phyloP scores from a whole-genome alignment of 2,113 vertebrate species.

The Myrmecobius fasciatus region DNA sequence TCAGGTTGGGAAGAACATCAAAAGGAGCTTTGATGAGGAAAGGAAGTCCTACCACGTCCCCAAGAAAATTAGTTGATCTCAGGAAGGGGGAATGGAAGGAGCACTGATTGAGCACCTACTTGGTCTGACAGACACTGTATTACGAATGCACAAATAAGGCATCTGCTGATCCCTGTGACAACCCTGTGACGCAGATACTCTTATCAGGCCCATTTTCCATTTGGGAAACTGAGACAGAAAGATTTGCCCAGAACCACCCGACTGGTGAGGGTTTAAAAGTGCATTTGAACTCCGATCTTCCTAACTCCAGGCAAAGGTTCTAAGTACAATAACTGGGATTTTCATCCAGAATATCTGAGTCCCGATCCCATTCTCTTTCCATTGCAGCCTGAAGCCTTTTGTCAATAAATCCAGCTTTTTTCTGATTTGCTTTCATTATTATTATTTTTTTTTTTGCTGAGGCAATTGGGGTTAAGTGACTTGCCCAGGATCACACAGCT shows the following conservation, averaged over 20 bases:
- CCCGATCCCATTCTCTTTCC: not conserved
- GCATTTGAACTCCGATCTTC: not conserved
- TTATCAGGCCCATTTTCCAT: not conserved
- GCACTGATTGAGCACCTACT: not conserved
- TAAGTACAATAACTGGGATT: not conserved
- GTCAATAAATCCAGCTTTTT: not conserved
- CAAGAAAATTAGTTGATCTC: not conserved
- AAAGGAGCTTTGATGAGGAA: not conserved
- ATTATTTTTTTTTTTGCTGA: too few species aligned
- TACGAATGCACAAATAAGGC: not conserved
- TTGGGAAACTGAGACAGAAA: not conserved
- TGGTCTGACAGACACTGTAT: not conserved
- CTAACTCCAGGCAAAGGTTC: not conserved
- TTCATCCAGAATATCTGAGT: not conserved
- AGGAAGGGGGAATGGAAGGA: not conserved
- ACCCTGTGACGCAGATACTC: not conserved
- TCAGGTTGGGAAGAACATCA: not conserved
- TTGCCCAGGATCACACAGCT: too few species aligned
- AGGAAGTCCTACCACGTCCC: not conserved
- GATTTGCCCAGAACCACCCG: not conserved
- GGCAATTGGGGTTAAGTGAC: too few species aligned
- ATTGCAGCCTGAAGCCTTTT: not conserved
- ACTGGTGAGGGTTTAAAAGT: not conserved
- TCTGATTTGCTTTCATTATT: not conserved
- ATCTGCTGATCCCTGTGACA: not conserved